A percentile compares a stretch with the other conserved stretches of the same genome.
These are phyloP conservation scores for Drosophila obscura DNA, from an alignment of 1,140 invertebrate species.

Conservation along the genomic window DNA sequence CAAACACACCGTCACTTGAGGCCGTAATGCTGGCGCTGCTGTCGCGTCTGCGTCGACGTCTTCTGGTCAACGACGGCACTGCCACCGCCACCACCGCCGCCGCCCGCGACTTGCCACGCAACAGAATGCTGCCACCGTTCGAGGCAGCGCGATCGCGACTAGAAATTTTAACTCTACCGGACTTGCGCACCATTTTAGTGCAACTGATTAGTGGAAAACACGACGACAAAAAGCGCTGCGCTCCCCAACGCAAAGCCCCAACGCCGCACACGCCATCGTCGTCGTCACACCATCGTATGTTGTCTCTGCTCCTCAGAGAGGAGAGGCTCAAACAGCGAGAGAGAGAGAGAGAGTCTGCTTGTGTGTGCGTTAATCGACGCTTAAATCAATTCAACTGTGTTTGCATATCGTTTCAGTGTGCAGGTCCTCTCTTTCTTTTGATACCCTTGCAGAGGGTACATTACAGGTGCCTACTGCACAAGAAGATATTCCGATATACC, in stretches of 20 bases:
- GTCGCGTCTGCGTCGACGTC: slow-evolving; percentile 39
- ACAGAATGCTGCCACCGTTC: slow-evolving; percentile 48
- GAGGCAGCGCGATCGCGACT: slow-evolving; percentile 50
- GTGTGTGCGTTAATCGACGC: slow-evolving; percentile 73
- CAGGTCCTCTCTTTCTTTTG: slow-evolving; percentile 18
- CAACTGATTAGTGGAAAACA: slow-evolving; percentile 77
- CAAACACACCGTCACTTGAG: slow-evolving; percentile 63
- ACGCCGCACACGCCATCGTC: slow-evolving; percentile 33
- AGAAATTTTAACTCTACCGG: slow-evolving; percentile 80
- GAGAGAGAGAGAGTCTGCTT: slow-evolving; percentile 9
- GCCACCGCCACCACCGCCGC: slow-evolving; percentile 20
- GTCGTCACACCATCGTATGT: slow-evolving; percentile 64
- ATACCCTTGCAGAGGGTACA: slow-evolving; percentile 11
- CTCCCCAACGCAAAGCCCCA: too few relatives aligned
- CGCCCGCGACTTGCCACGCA: slow-evolving; percentile 62
- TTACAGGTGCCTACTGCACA: not conserved
- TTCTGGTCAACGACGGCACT: slow-evolving; percentile 9
- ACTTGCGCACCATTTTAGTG: slow-evolving; percentile 82
- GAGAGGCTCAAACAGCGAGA: slow-evolving; percentile 1
- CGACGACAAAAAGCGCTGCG: slow-evolving; percentile 53
- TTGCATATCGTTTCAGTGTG: slow-evolving; percentile 57
- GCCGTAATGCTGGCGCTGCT: slow-evolving; percentile 63
- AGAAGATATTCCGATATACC: not conserved
- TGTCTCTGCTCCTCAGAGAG: slow-evolving; percentile 41
- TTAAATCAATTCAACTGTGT: slow-evolving; percentile 77